phyloP scores from a whole-genome alignment of 1,140 invertebrate genomes.

The Danaus plexippus region DNA sequence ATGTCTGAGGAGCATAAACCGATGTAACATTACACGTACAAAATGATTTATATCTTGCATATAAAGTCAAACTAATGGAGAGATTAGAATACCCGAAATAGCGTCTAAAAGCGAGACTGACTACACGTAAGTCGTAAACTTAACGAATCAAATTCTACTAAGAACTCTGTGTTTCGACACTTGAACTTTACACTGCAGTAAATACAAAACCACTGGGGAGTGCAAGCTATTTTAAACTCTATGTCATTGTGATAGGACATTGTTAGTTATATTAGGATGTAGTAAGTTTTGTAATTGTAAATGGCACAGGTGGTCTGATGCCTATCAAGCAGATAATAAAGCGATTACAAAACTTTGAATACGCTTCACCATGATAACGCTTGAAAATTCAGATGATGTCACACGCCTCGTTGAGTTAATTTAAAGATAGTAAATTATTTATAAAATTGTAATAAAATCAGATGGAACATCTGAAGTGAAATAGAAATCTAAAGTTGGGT shows the following conservation, averaged over 20 bases:
- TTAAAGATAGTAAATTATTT: too few relatives aligned
- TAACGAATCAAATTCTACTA: slow-evolving; percentile 30
- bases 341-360: neutral
- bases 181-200: slow-evolving; percentile 25
- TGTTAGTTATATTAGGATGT: slow-evolving; percentile 12
- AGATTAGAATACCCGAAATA: slow-evolving; percentile 11
- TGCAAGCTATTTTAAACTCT: slow-evolving; percentile 23
- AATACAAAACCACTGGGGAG: slow-evolving; percentile 23
- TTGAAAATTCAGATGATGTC: too few relatives aligned
- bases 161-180: slow-evolving; percentile 30
- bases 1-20: too few relatives aligned
- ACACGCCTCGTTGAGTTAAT: too few relatives aligned
- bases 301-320: slow-evolving; percentile 10
- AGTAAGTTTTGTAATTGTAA: slow-evolving; percentile 15
- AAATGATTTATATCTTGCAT: neutral
- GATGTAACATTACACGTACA: too few relatives aligned
- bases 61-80: slow-evolving; percentile 10
- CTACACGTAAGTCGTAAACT: slow-evolving; percentile 24
- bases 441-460: too few relatives aligned
- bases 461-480: too few relatives aligned
- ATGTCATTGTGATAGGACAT: slow-evolving; percentile 12
- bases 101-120: slow-evolving; percentile 11
- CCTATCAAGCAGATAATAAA: slow-evolving; percentile 11
- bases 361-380: too few relatives aligned
- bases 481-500: too few relatives aligned